Conservation (phyloP, 2,113 vertebrate genomes). For the Macrotus californicus region DNA sequence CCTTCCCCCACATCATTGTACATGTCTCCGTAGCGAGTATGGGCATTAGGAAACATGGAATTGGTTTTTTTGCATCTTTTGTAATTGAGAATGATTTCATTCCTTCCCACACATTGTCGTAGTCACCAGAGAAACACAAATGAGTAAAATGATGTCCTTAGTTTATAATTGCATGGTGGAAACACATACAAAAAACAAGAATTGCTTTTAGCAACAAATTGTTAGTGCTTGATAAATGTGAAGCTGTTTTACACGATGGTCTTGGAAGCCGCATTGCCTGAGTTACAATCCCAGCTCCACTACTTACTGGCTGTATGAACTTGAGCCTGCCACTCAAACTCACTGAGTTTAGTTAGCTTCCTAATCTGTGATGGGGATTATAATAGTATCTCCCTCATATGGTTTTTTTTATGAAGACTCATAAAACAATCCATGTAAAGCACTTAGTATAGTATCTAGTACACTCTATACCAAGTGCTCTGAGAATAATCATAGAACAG, state of each 20-base stretch:
- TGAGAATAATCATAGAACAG: background rate
- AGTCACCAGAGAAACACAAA: background rate
- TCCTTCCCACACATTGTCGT: background rate
- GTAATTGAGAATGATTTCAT: background rate
- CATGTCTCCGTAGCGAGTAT: background rate
- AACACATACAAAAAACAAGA: background rate
- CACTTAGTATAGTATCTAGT: background rate
- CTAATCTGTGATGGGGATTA: background rate
- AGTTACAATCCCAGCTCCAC: background rate
- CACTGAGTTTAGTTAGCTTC: background rate
- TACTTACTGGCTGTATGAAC: background rate
- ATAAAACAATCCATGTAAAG: background rate
- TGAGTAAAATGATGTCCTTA: background rate
- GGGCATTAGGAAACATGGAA: background rate
- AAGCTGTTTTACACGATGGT: background rate
- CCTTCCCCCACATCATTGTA: background rate
- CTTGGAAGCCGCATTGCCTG: background rate
- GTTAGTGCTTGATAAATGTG: background rate
- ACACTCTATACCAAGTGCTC: background rate
- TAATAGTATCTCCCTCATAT: background rate
- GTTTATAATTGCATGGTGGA: background rate
- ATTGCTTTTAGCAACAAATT: background rate
- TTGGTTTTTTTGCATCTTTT: background rate
- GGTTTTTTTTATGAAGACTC: background rate
- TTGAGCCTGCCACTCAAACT: background rate